Conservation (phyloP, 2,888 invertebrate species). For the Pyrocoelia pectoralis region DNA sequence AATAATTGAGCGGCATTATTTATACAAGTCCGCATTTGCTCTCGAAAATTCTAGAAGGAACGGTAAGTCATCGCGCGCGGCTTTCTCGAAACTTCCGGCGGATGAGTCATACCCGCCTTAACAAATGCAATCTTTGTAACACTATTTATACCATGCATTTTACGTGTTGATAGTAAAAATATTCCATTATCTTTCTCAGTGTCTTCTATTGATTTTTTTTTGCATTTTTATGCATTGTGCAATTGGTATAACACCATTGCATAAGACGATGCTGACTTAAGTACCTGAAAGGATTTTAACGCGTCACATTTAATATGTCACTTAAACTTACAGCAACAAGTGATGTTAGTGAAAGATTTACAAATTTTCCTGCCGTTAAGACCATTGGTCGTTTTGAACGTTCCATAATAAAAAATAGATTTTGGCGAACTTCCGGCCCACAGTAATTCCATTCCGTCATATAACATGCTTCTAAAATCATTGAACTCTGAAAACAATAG, state of each 20-base stretch:
- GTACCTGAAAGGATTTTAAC: slow-evolving; percentile 4
- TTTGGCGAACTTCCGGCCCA: slow-evolving; percentile 34
- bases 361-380: slow-evolving; percentile 46
- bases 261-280: slow-evolving; percentile 24
- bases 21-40: no score
- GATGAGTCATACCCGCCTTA: no score
- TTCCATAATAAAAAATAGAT: slow-evolving; percentile 46
- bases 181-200: no score
- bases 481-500: slow-evolving; percentile 40
- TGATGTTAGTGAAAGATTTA: slow-evolving; percentile 42
- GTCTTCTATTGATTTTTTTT: no score
- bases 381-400: slow-evolving; percentile 43
- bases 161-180: no score
- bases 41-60: no score
- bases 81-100: no score
- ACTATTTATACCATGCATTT: no score
- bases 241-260: slow-evolving; percentile 22
- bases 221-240: neutral
- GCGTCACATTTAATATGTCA: neutral
- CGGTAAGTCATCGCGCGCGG: no score
- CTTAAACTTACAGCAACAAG: slow-evolving; percentile 36
- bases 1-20: no score
- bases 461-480: slow-evolving; percentile 44
- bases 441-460: slow-evolving; percentile 44
- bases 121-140: no score